Conservation (phyloP, 2,888 invertebrate genomes). For the Acanthosoma haemorrhoidale region DNA sequence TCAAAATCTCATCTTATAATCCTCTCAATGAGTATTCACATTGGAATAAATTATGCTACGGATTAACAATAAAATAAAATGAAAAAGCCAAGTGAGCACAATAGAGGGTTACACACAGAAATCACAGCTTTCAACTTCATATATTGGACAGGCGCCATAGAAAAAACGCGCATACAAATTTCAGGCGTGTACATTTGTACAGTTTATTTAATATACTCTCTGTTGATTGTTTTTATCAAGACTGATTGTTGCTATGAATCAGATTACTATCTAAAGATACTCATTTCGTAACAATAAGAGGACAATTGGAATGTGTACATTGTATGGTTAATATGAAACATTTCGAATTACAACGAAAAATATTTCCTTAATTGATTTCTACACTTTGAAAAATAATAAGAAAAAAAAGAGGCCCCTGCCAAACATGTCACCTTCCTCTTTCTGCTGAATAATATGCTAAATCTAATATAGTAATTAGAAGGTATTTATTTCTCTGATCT, state of each 20-base stretch:
- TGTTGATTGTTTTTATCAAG: background rate
- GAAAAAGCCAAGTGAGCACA: conserved; percentile 13
- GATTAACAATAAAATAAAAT: background rate
- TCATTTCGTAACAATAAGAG: no score
- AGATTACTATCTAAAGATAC: background rate
- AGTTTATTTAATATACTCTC: background rate
- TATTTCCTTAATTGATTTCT: no score
- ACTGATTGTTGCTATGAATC: background rate
- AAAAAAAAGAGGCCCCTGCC: no score
- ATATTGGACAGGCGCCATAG: conserved; percentile 20
- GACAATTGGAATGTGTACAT: background rate
- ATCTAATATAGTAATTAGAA: no score
- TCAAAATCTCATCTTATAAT: no score
- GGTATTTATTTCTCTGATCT: no score
- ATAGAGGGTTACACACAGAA: conserved; percentile 1
- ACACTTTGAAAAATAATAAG: no score
- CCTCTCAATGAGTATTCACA: no score
- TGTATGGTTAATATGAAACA: background rate
- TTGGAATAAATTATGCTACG: no score
- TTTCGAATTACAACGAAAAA: no score
- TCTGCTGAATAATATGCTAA: no score
- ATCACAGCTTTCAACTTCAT: conserved; percentile 24
- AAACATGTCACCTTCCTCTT: no score
- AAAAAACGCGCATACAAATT: background rate
- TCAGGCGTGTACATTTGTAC: background rate